Conservation (phyloP, 35 echinoderm and acorn worm species). For the Acanthaster planci region DNA sequence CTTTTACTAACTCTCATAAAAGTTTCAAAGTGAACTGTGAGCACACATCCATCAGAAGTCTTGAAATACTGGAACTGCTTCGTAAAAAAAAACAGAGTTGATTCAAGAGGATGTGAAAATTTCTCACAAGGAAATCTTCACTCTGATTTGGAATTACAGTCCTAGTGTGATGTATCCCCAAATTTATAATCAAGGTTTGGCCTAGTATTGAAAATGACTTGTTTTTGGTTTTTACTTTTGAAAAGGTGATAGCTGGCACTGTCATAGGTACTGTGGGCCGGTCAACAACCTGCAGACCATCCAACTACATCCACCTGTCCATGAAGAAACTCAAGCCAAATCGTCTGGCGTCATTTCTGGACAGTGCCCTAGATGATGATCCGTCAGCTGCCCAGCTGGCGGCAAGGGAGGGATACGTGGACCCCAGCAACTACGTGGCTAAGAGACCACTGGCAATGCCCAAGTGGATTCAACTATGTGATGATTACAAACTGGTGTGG, state of each 20-base stretch:
- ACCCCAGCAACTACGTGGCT: conserved; percentile 28
- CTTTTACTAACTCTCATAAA: too few relatives aligned
- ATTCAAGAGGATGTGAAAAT: too few relatives aligned
- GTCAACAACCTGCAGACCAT: conserved; percentile 9
- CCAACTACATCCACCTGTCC: conserved; percentile 36
- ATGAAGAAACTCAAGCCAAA: conserved; percentile 34
- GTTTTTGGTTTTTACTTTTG: too few relatives aligned
- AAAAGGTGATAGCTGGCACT: conserved; percentile 9
- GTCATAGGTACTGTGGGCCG: neutral
- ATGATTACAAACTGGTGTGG: conserved; percentile 41
- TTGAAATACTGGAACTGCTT: too few relatives aligned
- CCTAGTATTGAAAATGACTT: too few relatives aligned
- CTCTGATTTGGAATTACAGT: too few relatives aligned
- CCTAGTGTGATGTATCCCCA: too few relatives aligned
- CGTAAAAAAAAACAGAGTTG: too few relatives aligned
- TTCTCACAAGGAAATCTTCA: too few relatives aligned
- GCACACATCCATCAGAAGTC: too few relatives aligned
- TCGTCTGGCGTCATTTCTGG: conserved; percentile 4
- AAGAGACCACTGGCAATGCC: conserved; percentile 3
- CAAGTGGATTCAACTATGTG: conserved; percentile 34
- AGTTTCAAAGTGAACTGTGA: too few relatives aligned
- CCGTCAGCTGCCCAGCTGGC: neutral
- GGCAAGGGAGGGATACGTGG: conserved; percentile 31
- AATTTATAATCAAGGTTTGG: too few relatives aligned
- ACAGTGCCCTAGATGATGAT: conserved; percentile 11